These are phyloP conservation scores for Calameuta pallipes DNA, from an alignment of 2,888 invertebrate species.

Conservation along the genomic window DNA sequence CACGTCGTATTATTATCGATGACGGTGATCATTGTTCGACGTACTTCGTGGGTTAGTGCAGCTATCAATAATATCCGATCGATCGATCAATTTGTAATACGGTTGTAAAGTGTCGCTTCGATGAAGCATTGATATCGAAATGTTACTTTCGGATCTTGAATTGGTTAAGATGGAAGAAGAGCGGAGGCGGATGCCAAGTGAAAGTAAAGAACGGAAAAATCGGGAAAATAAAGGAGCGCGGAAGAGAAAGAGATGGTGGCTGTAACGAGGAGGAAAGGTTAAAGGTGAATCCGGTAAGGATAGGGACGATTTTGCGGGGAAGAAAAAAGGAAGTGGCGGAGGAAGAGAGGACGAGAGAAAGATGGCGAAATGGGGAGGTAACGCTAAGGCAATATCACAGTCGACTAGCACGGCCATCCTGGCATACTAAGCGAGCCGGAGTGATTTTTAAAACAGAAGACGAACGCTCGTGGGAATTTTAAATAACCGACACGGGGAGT, in stretches of 20 bases:
- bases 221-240: not conserved
- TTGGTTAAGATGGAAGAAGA: not conserved
- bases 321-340: slow-evolving; percentile 3
- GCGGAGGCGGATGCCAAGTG: not conserved
- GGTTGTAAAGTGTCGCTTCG: not conserved
- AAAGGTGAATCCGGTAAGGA: not conserved
- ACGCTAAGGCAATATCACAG: slow-evolving; percentile 59
- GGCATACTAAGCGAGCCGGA: slow-evolving; percentile 56
- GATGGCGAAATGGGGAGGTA: slow-evolving; percentile 23
- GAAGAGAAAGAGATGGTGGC: too few species aligned
- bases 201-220: not conserved
- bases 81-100: not conserved
- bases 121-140: not conserved
- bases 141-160: not conserved
- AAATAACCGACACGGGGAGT: slow-evolving; percentile 45
- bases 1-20: not conserved
- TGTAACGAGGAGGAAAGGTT: not conserved
- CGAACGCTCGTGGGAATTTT: slow-evolving; percentile 54
- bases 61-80: not conserved
- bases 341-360: slow-evolving; percentile 1
- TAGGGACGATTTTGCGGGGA: not conserved
- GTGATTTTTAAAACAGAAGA: slow-evolving; percentile 60
- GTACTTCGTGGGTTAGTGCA: not conserved
- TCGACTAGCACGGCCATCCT: slow-evolving; percentile 53
- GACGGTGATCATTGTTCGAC: not conserved